These are phyloP conservation scores for Hoplias malabaricus DNA, from an alignment of 2,113 vertebrate genomes.

Conservation along the genomic window DNA sequence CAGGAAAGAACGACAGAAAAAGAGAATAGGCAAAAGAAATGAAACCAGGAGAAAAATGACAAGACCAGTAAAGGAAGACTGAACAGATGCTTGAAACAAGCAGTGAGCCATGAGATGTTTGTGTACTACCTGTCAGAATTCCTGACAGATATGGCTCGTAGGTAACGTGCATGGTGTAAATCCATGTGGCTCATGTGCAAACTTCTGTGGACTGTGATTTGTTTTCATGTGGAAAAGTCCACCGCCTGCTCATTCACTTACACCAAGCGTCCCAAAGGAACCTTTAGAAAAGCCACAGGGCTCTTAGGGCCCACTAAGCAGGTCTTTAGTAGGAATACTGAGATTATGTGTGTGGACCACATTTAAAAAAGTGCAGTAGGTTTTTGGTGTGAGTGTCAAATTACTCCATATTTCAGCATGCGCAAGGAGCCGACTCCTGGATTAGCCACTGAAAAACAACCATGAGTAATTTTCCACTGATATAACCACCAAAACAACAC, in stretches of 20 bases:
- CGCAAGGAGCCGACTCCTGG: conserved; percentile 22
- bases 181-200: neutral
- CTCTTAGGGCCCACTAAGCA: conserved; percentile 24
- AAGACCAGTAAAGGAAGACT: neutral
- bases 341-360: conserved; percentile 23
- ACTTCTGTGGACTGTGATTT: neutral
- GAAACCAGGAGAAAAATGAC: neutral
- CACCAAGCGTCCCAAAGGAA: neutral
- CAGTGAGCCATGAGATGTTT: neutral
- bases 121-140: neutral
- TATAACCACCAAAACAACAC: conserved; percentile 56
- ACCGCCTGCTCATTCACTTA: neutral
- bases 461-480: conserved; percentile 69
- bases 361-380: conserved; percentile 17
- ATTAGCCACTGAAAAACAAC: conserved; percentile 51
- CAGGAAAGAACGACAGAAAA: conserved; percentile 26
- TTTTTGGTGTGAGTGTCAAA: conserved; percentile 22
- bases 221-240: conserved; percentile 16
- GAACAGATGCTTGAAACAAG: neutral
- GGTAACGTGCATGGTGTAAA: neutral
- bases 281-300: conserved; percentile 7
- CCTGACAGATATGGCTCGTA: neutral
- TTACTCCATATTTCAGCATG: conserved; percentile 26
- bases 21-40: neutral
- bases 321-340: conserved; percentile 25